Evolutionary conservation across 2,888 invertebrate species (phyloP).

Genomic region (Dermolepida albohirtum): DNA sequence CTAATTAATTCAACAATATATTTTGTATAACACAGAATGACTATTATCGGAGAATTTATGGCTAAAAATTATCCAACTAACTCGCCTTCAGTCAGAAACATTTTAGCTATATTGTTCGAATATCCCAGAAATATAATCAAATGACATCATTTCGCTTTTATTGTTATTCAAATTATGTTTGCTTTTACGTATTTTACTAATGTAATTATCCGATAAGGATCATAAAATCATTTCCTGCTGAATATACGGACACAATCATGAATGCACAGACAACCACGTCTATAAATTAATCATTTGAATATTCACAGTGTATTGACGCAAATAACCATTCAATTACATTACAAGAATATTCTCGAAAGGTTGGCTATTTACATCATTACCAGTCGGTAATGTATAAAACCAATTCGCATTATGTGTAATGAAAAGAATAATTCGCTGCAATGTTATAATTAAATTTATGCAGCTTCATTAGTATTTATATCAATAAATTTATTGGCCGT

Average conservation of each 20-base stretch:
- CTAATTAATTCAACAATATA: too few relatives aligned
- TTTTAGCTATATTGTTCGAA: conserved; percentile 5
- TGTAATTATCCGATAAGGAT: conserved; percentile 31
- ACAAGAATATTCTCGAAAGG: too few relatives aligned
- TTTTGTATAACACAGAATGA: neutral
- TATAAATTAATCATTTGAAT: conserved; percentile 8
- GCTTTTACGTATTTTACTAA: conserved; percentile 14
- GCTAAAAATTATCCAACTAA: conserved; percentile 1
- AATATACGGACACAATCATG: conserved; percentile 6
- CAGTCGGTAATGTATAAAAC: too few relatives aligned
- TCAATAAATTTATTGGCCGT: too few relatives aligned
- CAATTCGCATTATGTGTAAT: too few relatives aligned
- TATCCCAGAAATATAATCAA: conserved; percentile 9
- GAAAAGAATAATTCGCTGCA: too few relatives aligned
- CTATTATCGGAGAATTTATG: neutral
- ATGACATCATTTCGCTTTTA: conserved; percentile 15
- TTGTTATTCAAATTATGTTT: conserved; percentile 11
- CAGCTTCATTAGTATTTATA: too few relatives aligned
- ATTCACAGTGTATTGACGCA: conserved; percentile 11
- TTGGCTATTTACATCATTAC: too few relatives aligned
- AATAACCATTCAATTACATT: conserved; percentile 17
- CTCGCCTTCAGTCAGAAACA: neutral
- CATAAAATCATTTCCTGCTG: conserved; percentile 35
- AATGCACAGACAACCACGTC: neutral
- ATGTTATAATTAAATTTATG: too few relatives aligned